Conservation (phyloP, 2,113 vertebrate genomes). For the Glareola pratincola region DNA sequence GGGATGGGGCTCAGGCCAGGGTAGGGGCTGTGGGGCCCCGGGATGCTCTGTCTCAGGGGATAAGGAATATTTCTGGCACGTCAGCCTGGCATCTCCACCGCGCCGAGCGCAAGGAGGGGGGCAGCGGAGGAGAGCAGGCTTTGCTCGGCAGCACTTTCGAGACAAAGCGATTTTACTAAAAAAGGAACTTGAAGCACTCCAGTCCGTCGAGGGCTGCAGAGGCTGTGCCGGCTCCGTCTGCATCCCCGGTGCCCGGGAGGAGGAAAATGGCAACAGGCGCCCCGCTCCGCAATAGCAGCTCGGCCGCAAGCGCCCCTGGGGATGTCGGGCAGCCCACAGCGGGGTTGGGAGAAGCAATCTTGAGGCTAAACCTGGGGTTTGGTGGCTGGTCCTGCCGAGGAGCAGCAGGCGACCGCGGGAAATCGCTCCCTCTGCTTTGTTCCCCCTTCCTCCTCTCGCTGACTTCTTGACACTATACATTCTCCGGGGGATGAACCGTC, state of each 20-base stretch:
- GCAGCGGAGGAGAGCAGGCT: not conserved
- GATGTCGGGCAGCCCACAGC: not conserved
- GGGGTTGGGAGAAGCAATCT: not conserved
- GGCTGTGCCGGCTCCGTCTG: not conserved
- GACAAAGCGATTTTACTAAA: conserved; percentile 46
- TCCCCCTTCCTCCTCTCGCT: not conserved
- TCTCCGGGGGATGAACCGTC: rapidly evolving
- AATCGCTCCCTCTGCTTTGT: not conserved
- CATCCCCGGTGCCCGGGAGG: not conserved
- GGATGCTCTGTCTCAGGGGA: not conserved
- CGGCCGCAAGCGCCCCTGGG: rapidly evolving
- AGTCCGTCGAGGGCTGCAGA: not conserved
- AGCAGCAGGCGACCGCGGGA: not conserved
- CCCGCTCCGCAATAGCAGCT: rapidly evolving
- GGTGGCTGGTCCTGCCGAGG: not conserved
- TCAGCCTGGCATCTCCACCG: not conserved
- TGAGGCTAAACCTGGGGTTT: rapidly evolving
- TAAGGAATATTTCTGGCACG: not conserved
- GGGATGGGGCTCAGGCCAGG: not conserved
- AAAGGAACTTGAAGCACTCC: conserved; percentile 26
- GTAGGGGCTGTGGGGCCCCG: rapidly evolving
- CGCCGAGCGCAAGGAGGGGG: not conserved
- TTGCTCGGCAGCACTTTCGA: not conserved
- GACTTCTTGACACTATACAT: rapidly evolving
- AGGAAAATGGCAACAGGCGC: not conserved